Conservation (phyloP, 2,113 vertebrate genomes). For the Oreotragus oreotragus region DNA sequence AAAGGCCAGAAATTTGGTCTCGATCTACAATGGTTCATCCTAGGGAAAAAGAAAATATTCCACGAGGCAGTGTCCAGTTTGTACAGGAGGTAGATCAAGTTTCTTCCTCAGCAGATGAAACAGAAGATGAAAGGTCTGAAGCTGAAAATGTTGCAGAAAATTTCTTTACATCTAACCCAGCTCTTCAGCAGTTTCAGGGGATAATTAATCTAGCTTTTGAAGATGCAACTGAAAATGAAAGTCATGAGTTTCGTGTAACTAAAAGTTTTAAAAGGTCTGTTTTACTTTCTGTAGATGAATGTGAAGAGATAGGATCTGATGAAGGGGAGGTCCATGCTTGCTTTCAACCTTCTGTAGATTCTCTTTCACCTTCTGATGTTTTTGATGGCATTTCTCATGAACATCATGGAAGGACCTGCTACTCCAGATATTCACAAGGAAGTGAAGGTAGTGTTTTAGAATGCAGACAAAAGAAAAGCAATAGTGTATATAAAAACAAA, state of each 20-base stretch:
- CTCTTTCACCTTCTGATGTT: constrained; percentile 85
- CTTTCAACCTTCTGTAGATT: constrained; percentile 71
- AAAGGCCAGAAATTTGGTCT: constrained; percentile 85
- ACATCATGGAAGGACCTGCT: constrained; percentile 62
- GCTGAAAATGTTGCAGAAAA: constrained; percentile 85
- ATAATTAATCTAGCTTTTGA: constrained; percentile 97
- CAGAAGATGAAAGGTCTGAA: constrained; percentile 93
- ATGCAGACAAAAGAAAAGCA: constrained; percentile 58
- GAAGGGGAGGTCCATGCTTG: constrained; percentile 84
- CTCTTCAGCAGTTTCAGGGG: constrained; percentile 88
- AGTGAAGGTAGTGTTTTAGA: constrained; percentile 66
- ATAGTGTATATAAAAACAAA: constrained; percentile 17
- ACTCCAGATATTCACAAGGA: constrained; percentile 68
- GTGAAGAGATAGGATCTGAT: constrained; percentile 95
- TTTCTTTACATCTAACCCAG: constrained; percentile 72
- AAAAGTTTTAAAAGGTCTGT: constrained; percentile 93
- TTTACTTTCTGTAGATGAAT: constrained; percentile 96
- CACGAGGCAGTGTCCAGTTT: constrained; percentile 74
- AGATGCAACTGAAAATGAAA: constrained; percentile 88
- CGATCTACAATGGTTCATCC: constrained; percentile 65
- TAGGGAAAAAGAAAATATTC: constrained; percentile 72
- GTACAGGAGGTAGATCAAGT: constrained; percentile 85
- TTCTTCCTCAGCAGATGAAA: constrained; percentile 93
- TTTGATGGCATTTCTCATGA: constrained; percentile 84
- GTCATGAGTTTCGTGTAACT: constrained; percentile 80